Evolutionary conservation across 1,140 invertebrate species (phyloP).

Genomic region (Drosophila teissieri): DNA sequence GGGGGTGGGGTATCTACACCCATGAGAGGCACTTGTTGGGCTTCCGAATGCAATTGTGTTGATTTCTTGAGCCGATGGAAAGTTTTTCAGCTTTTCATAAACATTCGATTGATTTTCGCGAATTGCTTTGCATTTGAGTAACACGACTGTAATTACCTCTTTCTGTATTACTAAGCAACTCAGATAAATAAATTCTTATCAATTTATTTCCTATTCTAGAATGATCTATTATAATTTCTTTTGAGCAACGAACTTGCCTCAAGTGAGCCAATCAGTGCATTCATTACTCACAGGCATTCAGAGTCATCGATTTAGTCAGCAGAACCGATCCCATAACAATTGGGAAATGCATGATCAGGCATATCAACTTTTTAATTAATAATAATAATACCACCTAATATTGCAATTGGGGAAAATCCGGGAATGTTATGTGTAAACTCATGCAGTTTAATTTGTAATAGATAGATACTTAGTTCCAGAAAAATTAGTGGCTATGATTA

Average conservation of each 20-base stretch:
- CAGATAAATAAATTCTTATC: too few relatives aligned
- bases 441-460: too few relatives aligned
- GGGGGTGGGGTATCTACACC: slow-evolving; percentile 8
- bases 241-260: background rate
- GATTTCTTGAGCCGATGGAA: slow-evolving; percentile 37
- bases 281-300: slow-evolving; percentile 18
- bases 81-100: slow-evolving; percentile 35
- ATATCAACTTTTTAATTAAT: background rate
- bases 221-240: background rate
- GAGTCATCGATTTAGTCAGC: slow-evolving; percentile 15
- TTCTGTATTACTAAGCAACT: background rate
- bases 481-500: too few relatives aligned
- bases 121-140: background rate
- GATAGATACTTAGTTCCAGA: too few relatives aligned
- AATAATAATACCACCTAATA: too few relatives aligned
- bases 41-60: slow-evolving; percentile 45
- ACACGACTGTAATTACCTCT: background rate
- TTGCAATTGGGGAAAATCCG: background rate
- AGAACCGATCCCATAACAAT: slow-evolving; percentile 12
- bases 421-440: background rate
- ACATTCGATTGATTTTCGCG: slow-evolving; percentile 3
- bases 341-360: background rate
- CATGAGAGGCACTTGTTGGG: slow-evolving; percentile 58
- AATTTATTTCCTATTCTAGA: background rate
- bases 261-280: slow-evolving; percentile 16